phyloP scores from a whole-genome alignment of 2,888 invertebrate species.

The Microctonus aethiopoides region DNA sequence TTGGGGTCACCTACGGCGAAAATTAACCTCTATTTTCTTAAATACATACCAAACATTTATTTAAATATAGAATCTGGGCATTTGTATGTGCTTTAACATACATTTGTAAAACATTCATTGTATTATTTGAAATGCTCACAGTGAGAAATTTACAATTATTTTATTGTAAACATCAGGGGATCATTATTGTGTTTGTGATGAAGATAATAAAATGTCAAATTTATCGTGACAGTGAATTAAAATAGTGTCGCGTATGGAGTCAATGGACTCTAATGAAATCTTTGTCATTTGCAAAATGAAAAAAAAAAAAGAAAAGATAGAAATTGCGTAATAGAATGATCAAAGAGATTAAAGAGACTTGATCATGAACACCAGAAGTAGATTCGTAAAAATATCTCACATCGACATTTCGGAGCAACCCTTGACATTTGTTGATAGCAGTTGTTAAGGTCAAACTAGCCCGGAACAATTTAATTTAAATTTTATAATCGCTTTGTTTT shows the following conservation, averaged over 20 bases:
- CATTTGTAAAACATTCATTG: background rate
- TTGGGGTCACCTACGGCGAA: constrained; percentile 57
- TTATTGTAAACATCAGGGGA: background rate
- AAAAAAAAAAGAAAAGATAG: constrained; percentile 30
- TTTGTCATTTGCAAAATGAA: constrained; percentile 28
- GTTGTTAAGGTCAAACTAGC: background rate
- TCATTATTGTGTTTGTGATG: background rate
- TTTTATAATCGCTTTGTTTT: background rate
- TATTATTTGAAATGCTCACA: background rate
- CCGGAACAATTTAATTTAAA: background rate
- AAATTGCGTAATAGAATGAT: constrained; percentile 33
- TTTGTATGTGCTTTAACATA: constrained; percentile 8
- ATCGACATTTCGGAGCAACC: constrained; percentile 51
- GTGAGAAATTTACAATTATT: background rate
- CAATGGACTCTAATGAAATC: constrained; percentile 24
- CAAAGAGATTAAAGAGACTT: background rate
- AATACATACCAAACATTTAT: constrained; percentile 50
- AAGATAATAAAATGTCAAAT: background rate
- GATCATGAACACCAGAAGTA: constrained; percentile 53
- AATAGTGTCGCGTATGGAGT: constrained; percentile 12
- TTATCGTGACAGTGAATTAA: background rate
- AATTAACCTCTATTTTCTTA: constrained; percentile 60
- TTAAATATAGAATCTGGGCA: constrained; percentile 57
- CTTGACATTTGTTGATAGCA: constrained; percentile 27
- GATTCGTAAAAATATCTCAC: constrained; percentile 56